Percentiles rank a stretch among this genome's conserved stretches.
phyloP scores from a whole-genome alignment of 2,113 vertebrate species.

The Chamaetylas fuelleborni region DNA sequence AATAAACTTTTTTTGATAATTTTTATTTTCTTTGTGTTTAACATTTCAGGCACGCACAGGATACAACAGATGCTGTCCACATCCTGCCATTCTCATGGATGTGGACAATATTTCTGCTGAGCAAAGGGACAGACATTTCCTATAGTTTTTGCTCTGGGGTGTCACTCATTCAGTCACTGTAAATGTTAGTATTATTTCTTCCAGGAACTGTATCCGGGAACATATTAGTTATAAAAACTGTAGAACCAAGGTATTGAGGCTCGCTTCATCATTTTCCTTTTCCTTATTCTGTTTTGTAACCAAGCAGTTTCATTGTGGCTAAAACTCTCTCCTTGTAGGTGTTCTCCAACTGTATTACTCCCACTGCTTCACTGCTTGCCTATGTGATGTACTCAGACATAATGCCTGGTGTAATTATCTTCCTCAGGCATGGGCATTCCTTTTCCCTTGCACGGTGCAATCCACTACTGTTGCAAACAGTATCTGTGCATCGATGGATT shows the following conservation, averaged over 20 bases:
- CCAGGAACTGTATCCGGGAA: not conserved
- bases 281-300: slow-evolving; percentile 28
- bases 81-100: not conserved
- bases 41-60: not conserved
- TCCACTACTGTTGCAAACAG: not conserved
- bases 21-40: not conserved
- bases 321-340: slow-evolving; percentile 40
- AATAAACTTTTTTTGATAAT: fast-evolving
- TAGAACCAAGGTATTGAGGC: not conserved
- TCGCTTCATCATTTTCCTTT: not conserved
- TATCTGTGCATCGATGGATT: not conserved
- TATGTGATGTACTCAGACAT: slow-evolving; percentile 48
- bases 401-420: slow-evolving; percentile 42
- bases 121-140: not conserved
- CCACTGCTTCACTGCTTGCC: slow-evolving; percentile 45
- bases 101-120: not conserved
- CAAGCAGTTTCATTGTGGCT: slow-evolving; percentile 40
- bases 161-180: not conserved
- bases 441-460: slow-evolving; percentile 1
- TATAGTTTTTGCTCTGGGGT: not conserved
- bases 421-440: slow-evolving; percentile 7
- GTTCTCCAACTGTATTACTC: slow-evolving; percentile 46
- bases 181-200: not conserved
- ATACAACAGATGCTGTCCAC: not conserved
- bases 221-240: not conserved